A percentile compares a stretch with the other conserved stretches of the same genome.
phyloP scores from a whole-genome alignment of 1,140 invertebrate species.

The Bombus pascuorum region DNA sequence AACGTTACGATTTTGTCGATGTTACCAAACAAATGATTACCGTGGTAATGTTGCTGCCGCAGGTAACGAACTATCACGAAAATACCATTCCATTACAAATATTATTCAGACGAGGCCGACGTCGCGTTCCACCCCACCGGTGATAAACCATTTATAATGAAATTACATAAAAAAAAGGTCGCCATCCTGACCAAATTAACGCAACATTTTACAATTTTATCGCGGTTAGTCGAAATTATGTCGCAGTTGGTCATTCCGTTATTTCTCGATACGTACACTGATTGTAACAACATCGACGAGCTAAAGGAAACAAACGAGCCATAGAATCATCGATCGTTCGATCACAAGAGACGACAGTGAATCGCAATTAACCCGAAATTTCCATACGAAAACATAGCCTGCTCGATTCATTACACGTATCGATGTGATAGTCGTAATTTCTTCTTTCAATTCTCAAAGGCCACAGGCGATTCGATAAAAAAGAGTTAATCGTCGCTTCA shows the following conservation, averaged over 20 bases:
- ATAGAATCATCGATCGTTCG: not conserved
- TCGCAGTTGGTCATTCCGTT: slow-evolving; percentile 16
- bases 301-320: not conserved
- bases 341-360: not conserved
- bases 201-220: slow-evolving; percentile 50
- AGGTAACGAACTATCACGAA: slow-evolving; percentile 12
- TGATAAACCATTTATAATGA: slow-evolving; percentile 35
- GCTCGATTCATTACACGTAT: not conserved
- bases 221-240: slow-evolving; percentile 25
- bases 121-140: not conserved
- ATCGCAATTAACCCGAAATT: slow-evolving; percentile 10
- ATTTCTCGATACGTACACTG: not conserved
- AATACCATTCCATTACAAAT: slow-evolving; percentile 51
- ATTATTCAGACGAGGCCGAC: slow-evolving; percentile 34
- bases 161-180: slow-evolving; percentile 47
- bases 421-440: not conserved
- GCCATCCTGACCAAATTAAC: slow-evolving; percentile 39
- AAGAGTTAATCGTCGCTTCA: slow-evolving; percentile 3
- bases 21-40: slow-evolving; percentile 40
- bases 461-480: not conserved
- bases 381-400: slow-evolving; percentile 11
- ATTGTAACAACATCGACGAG: no score
- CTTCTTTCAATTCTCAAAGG: not conserved
- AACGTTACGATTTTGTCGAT: not conserved
- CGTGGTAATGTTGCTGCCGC: slow-evolving; percentile 37